phyloP scores from a whole-genome alignment of 2,888 invertebrate genomes.

The Coelopa pilipes region DNA sequence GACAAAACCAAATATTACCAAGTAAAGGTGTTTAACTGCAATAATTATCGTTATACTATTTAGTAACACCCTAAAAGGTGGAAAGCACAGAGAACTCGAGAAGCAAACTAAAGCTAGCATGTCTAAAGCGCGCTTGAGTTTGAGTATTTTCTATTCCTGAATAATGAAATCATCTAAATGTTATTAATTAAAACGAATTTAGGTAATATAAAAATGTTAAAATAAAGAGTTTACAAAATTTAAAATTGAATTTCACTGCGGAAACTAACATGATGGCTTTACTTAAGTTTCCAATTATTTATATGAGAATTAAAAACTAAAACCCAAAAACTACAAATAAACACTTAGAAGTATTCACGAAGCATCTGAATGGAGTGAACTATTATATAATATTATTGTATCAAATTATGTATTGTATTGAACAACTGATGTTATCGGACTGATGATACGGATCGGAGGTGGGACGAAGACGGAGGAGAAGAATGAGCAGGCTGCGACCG shows the following conservation, averaged over 20 bases:
- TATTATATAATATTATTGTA: background rate
- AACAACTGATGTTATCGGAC: background rate
- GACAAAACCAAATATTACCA: no score
- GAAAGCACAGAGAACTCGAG: no score
- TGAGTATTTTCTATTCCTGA: background rate
- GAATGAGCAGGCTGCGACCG: no score
- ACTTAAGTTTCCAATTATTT: no score
- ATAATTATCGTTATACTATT: no score
- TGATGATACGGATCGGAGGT: background rate
- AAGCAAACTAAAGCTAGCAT: background rate
- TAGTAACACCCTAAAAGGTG: no score
- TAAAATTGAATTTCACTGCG: constrained; percentile 18
- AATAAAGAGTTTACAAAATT: constrained; percentile 28
- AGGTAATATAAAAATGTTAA: constrained; percentile 17
- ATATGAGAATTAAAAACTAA: no score
- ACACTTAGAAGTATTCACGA: background rate
- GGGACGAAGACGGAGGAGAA: background rate
- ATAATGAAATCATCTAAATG: constrained; percentile 21
- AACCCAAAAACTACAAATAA: background rate
- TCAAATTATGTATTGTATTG: background rate
- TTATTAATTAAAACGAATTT: constrained; percentile 23
- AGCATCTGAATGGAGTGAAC: background rate
- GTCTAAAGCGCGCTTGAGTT: background rate
- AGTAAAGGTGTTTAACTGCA: no score
- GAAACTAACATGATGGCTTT: background rate